Conservation (phyloP, 2,113 vertebrate genomes). For the Trogon melanurus region DNA sequence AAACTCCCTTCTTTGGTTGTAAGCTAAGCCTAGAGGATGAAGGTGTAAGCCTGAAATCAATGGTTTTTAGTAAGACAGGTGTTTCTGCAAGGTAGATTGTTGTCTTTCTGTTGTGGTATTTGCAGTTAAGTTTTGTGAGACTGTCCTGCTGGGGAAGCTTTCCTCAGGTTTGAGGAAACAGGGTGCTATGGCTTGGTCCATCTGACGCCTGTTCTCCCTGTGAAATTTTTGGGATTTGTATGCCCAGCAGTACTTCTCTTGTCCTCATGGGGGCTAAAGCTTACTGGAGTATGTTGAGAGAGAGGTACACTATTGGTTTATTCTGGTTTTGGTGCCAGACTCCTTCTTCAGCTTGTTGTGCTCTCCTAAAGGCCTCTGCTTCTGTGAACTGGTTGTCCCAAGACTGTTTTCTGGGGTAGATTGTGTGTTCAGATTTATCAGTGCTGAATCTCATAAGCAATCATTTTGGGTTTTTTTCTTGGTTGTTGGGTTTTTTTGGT, state of each 20-base stretch:
- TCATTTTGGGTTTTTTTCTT: no score
- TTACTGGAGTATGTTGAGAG: not conserved
- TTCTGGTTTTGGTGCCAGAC: not conserved
- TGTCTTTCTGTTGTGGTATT: fast-evolving
- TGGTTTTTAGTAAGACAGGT: not conserved
- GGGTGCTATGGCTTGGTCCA: fast-evolving
- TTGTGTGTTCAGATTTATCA: not conserved
- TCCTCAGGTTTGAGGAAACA: not conserved
- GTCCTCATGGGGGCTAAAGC: not conserved
- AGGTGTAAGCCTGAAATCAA: not conserved
- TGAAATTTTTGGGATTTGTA: not conserved
- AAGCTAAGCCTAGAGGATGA: not conserved
- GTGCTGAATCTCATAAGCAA: not conserved
- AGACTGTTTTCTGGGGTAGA: not conserved
- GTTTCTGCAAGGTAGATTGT: not conserved
- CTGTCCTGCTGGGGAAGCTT: not conserved
- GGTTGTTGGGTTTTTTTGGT: not conserved
- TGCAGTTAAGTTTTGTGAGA: not conserved
- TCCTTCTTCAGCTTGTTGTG: not conserved
- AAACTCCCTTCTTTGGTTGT: not conserved
- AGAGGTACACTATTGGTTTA: fast-evolving
- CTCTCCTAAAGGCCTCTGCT: not conserved
- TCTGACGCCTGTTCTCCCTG: not conserved
- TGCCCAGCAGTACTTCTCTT: fast-evolving
- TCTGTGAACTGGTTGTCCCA: not conserved